Conservation (phyloP, 2,888 invertebrate species). For the Cheilosia impressa region DNA sequence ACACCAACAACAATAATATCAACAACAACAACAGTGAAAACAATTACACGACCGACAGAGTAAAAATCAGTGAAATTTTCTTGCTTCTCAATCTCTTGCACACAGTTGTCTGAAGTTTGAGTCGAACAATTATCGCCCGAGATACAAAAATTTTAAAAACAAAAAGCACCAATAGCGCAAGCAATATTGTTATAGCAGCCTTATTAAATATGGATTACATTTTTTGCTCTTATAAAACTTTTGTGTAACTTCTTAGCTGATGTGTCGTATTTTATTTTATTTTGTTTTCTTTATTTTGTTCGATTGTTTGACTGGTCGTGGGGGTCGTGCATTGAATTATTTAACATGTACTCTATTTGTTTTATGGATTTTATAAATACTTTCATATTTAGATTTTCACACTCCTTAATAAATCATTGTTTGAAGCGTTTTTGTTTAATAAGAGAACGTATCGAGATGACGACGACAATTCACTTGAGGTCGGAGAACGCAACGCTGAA, state of each 20-base stretch:
- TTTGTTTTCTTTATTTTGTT: background rate
- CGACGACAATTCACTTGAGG: background rate
- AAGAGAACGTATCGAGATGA: background rate
- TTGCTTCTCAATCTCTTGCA: background rate
- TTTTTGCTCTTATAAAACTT: conserved; percentile 18
- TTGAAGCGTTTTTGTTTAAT: conserved; percentile 9
- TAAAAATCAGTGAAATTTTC: background rate
- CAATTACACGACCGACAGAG: background rate
- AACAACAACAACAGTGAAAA: conserved; percentile 4
- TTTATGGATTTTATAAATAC: conserved; percentile 31
- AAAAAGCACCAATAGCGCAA: conserved; percentile 18
- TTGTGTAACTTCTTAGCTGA: background rate
- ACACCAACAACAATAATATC: conserved; percentile 10
- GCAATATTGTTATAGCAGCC: conserved; percentile 46
- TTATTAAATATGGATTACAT: conserved; percentile 31
- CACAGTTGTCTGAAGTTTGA: conserved; percentile 6
- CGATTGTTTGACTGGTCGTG: background rate
- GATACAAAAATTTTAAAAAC: background rate
- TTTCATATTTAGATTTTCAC: conserved; percentile 7
- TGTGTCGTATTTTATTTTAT: background rate
- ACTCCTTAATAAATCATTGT: conserved; percentile 4
- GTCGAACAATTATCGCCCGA: conserved; percentile 5
- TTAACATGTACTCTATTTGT: conserved; percentile 7
- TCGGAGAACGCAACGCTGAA: conserved; percentile 1
- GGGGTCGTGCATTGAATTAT: conserved; percentile 5